Evolutionary conservation across 2,888 invertebrate species (phyloP), one percentile per base, ranked within the genome.

Genomic region (Entomobrya multifasciata): DNA sequence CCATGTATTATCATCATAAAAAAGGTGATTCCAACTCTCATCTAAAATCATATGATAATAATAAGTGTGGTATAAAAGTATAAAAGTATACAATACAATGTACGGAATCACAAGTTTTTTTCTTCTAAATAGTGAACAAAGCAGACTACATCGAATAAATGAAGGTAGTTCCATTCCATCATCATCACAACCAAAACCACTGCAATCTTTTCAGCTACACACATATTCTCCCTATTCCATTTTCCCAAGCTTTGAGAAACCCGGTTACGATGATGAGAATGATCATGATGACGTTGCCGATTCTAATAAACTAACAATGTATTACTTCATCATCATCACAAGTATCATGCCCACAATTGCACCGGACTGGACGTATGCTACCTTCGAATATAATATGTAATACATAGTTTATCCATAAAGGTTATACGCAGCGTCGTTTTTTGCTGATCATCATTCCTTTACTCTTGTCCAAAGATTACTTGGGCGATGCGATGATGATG

Each of bases 141-240:
- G 13, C 22, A 47, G 17, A 65, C 22, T 11, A 13, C 49, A 49
- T 10, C 15, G 13, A n/a, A 22, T 25, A 11, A 22, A 25, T 44
- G 44, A 15, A 67, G 41, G 67, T 44, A 44, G 44, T 47, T 47
- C 44, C 22, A 44, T 47, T n/a, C n/a, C 5, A 67, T 67, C 67
- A 67, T 67, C 20, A 67, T n/a, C 49, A 49, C 20, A 36, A 65
- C 44, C 67, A 67, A 67, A 67, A 44, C 41, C 67, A 44, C 67
- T 67, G 67, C 67, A 67, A 67, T 67, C 67, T 67, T 67, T 67
- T 67, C 67, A 67, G 67, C 67, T 67, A 67, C 67, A 22, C 10
- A 44, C 4, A 17, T 15, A 36, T 17, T 17, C 36, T 17, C 36
- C 36, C 36, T 30, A 65, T 67, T 44, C 67, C 22, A 67, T 67